These are phyloP conservation scores for Harpagoxenus sublaevis DNA, from an alignment of 2,888 invertebrate genomes.

Conservation along the genomic window DNA sequence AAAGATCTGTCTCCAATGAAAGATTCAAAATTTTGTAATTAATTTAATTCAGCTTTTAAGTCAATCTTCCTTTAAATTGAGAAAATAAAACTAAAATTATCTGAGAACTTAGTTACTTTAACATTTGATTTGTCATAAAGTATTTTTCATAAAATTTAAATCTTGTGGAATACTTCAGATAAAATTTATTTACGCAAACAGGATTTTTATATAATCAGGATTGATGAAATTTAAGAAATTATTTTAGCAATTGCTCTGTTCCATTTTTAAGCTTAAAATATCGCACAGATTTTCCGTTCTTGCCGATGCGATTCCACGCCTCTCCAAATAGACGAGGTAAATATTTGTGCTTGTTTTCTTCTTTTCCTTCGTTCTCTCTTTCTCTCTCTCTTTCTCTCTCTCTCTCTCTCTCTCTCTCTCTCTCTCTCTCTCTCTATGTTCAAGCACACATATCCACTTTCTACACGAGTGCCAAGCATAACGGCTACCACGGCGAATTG, in stretches of 20 bases:
- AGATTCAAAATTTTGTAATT: neutral
- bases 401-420: neutral
- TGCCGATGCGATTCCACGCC: slow-evolving; percentile 41
- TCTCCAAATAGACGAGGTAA: slow-evolving; percentile 72
- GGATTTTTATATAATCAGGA: neutral
- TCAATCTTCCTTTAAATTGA: neutral
- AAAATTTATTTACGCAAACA: neutral
- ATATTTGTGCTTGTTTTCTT: slow-evolving; percentile 71
- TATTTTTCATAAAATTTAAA: neutral
- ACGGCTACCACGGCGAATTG: slow-evolving; percentile 63
- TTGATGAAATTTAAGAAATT: slow-evolving; percentile 2
- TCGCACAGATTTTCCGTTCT: slow-evolving; percentile 14
- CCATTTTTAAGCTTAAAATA: slow-evolving; percentile 18
- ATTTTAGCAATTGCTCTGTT: neutral
- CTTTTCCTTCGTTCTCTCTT: slow-evolving; percentile 41
- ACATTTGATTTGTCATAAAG: neutral
- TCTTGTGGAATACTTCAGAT: neutral
- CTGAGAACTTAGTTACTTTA: neutral
- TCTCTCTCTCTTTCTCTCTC: neutral
- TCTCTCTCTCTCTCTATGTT: neutral
- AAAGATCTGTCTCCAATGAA: neutral
- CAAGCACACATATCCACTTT: neutral
- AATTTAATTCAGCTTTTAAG: neutral
- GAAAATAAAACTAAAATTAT: neutral
- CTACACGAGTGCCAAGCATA: slow-evolving; percentile 66